Evolutionary conservation across 2,797 vertebrate genomes (phyloP).

Genomic region (Phaenicophaeus curvirostris): DNA sequence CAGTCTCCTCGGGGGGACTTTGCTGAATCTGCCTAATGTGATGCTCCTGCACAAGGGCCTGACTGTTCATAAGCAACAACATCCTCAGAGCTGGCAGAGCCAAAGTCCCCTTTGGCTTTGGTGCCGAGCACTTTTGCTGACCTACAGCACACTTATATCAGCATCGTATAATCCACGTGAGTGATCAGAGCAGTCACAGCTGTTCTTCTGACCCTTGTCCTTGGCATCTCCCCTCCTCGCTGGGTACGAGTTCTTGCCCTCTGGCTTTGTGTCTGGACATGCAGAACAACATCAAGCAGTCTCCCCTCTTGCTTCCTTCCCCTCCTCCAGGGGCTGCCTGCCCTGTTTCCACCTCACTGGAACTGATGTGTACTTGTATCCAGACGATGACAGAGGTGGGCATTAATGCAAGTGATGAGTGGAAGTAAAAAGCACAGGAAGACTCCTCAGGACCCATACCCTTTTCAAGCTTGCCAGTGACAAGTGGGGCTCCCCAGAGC

Average conservation of each 20-base stretch:
- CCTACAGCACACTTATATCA: neutral
- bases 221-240: neutral
- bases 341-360: neutral
- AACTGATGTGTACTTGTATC: neutral
- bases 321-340: neutral
- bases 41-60: neutral
- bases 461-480: neutral
- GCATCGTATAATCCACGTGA: neutral
- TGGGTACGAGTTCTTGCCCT: slow-evolving; percentile 8
- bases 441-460: neutral
- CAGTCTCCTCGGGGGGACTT: neutral
- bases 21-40: neutral
- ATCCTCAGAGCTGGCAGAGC: neutral
- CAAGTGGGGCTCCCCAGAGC: too few species aligned
- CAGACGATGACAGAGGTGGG: neutral
- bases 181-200: slow-evolving; percentile 18
- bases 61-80: neutral
- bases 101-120: neutral
- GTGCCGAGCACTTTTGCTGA: slow-evolving; percentile 1
- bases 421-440: neutral
- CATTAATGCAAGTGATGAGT: neutral
- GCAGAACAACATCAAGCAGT: neutral
- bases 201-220: slow-evolving; percentile 21
- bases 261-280: neutral
- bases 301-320: neutral